phyloP scores from a whole-genome alignment of 1,140 invertebrate species.

The Batillaria attramentaria region DNA sequence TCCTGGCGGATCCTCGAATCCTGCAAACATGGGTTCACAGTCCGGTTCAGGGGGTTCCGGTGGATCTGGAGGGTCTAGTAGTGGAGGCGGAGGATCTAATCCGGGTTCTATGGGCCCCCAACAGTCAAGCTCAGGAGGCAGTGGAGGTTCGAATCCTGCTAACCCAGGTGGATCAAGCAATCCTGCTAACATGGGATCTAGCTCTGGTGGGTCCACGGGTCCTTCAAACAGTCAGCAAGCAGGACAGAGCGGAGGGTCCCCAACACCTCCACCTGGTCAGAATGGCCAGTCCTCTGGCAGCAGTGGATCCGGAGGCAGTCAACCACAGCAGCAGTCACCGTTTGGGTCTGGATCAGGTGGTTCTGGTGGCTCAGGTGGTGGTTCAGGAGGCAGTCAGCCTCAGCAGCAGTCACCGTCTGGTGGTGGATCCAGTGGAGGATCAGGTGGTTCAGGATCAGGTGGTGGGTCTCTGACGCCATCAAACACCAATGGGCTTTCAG shows the following conservation, averaged over 20 bases:
- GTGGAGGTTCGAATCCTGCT: background rate
- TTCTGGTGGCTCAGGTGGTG: background rate
- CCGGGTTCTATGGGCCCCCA: background rate
- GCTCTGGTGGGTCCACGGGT: background rate
- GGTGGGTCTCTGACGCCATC: background rate
- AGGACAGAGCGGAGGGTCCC: background rate
- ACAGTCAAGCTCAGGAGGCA: background rate
- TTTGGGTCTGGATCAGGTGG: background rate
- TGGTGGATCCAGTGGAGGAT: background rate
- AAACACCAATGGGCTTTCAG: background rate
- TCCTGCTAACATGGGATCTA: background rate
- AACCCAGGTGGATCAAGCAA: background rate
- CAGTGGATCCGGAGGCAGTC: background rate
- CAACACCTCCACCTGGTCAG: background rate
- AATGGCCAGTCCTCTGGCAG: background rate
- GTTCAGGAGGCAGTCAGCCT: background rate
- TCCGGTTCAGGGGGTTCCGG: background rate
- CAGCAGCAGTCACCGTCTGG: background rate
- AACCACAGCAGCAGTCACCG: background rate
- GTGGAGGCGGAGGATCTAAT: background rate
- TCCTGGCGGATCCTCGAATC: background rate
- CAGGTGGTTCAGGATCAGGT: background rate
- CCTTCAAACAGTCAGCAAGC: background rate
- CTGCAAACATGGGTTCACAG: background rate
- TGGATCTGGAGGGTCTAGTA: no score